These are phyloP conservation scores for Sinocyclocheilus anshuiensis DNA, from an alignment of 2,113 vertebrate genomes.

Conservation along the genomic window DNA sequence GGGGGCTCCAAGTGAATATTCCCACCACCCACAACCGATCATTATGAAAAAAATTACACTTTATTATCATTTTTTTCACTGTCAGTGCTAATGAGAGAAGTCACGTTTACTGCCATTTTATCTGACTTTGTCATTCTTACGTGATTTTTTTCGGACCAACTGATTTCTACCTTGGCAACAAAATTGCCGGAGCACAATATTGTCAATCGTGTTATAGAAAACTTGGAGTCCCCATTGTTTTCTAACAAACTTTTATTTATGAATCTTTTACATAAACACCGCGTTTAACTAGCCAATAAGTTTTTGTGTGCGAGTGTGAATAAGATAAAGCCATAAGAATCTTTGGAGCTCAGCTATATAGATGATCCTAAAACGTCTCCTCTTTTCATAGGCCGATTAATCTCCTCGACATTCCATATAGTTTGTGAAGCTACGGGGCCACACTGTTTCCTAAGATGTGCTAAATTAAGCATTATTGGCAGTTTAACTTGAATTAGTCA, in stretches of 20 bases:
- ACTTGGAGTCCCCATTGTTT: conserved; percentile 67
- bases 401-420: conserved; percentile 70
- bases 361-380: conserved; percentile 65
- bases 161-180: conserved; percentile 40
- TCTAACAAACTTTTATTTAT: conserved; percentile 47
- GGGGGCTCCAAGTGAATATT: conserved; percentile 49
- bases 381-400: conserved; percentile 66
- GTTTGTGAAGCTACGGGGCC: conserved; percentile 68
- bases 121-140: conserved; percentile 50
- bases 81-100: conserved; percentile 51
- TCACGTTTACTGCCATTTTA: conserved; percentile 53
- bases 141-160: conserved; percentile 52
- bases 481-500: conserved; percentile 49
- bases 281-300: conserved; percentile 53
- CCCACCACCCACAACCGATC: not conserved
- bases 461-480: conserved; percentile 59
- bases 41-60: not conserved
- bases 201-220: conserved; percentile 50
- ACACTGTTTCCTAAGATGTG: conserved; percentile 66
- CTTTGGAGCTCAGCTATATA: conserved; percentile 76
- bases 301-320: conserved; percentile 53
- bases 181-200: conserved; percentile 48
- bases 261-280: conserved; percentile 47
- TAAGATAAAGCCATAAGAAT: conserved; percentile 82
- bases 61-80: not conserved